Evolutionary conservation across 2,113 vertebrate genomes (phyloP).

Genomic region (Hydrochoerus hydrochaeris): DNA sequence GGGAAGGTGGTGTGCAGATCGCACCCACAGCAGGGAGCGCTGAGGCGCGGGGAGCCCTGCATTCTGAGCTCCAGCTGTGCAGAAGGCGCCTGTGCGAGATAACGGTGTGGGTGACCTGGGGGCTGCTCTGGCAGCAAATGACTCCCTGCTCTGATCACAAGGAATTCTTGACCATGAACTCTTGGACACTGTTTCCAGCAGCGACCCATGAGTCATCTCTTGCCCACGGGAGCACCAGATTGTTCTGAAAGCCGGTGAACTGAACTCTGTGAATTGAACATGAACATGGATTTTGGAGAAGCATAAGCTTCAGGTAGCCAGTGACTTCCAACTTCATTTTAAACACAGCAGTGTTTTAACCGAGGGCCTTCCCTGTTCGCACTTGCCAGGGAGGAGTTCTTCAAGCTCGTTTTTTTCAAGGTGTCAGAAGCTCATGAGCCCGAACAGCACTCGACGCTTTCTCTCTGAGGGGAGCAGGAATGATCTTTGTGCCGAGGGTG

Average conservation of each 20-base stretch:
- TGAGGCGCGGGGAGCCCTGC: not conserved
- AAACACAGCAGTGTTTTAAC: constrained; percentile 38
- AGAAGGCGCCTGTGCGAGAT: not conserved
- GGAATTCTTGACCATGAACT: constrained; percentile 52
- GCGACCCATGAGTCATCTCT: constrained; percentile 43
- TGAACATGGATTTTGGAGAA: constrained; percentile 37
- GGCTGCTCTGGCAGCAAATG: not conserved
- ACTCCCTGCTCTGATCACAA: constrained; percentile 59
- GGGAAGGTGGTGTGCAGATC: not conserved
- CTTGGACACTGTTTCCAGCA: constrained; percentile 26
- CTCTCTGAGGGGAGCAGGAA: constrained; percentile 24
- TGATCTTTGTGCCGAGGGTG: not conserved
- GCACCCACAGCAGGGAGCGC: not conserved
- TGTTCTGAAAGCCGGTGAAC: constrained; percentile 30
- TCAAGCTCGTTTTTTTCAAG: constrained; percentile 12
- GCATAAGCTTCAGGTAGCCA: constrained; percentile 5
- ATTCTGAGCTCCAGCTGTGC: not conserved
- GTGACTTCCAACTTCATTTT: constrained; percentile 39
- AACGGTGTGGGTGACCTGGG: not conserved
- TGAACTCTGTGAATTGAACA: constrained; percentile 54
- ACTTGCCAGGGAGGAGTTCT: not conserved
- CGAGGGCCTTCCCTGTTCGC: not conserved
- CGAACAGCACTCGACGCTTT: not conserved
- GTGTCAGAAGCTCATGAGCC: not conserved
- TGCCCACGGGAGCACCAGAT: constrained; percentile 43